These are phyloP conservation scores for Limnephilus auricula DNA, from an alignment of 2,888 invertebrate genomes.

Conservation along the genomic window DNA sequence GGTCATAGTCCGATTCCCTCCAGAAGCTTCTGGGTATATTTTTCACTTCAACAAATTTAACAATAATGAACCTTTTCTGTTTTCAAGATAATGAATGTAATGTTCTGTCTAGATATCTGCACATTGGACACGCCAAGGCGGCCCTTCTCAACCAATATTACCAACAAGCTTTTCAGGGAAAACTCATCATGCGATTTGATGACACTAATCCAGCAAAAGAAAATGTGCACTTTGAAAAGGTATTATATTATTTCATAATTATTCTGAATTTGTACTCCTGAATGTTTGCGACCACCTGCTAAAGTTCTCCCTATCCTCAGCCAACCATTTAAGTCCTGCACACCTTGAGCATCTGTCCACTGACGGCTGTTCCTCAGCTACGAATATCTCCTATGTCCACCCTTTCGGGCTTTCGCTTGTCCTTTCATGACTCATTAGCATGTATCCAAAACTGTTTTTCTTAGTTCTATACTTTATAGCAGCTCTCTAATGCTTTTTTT, in stretches of 20 bases:
- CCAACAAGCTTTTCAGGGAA: slow-evolving; percentile 93
- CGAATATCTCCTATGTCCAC: too few species aligned
- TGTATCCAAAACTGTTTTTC: too few species aligned
- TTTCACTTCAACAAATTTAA: background rate
- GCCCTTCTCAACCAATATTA: slow-evolving; percentile 99
- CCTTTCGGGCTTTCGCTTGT: too few species aligned
- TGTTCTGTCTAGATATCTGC: slow-evolving; percentile 82
- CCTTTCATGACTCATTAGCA: too few species aligned
- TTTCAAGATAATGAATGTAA: background rate
- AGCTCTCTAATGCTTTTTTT: too few species aligned
- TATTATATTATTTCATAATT: slow-evolving; percentile 69
- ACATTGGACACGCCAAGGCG: slow-evolving; percentile 99
- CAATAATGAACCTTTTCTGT: background rate
- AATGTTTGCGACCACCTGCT: too few species aligned
- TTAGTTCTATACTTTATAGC: too few species aligned
- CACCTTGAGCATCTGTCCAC: too few species aligned
- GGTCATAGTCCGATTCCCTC: slow-evolving; percentile 99
- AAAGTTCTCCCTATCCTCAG: too few species aligned
- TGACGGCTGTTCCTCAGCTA: too few species aligned
- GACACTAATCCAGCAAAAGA: slow-evolving; percentile 99
- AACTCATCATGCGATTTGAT: slow-evolving; percentile 98
- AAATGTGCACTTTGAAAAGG: slow-evolving; percentile 97
- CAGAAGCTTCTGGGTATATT: slow-evolving; percentile 95
- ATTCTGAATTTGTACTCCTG: too few species aligned
- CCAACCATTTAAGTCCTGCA: too few species aligned